Conservation (phyloP, 2,113 vertebrate species). For the Chlorodrepanis virens region DNA sequence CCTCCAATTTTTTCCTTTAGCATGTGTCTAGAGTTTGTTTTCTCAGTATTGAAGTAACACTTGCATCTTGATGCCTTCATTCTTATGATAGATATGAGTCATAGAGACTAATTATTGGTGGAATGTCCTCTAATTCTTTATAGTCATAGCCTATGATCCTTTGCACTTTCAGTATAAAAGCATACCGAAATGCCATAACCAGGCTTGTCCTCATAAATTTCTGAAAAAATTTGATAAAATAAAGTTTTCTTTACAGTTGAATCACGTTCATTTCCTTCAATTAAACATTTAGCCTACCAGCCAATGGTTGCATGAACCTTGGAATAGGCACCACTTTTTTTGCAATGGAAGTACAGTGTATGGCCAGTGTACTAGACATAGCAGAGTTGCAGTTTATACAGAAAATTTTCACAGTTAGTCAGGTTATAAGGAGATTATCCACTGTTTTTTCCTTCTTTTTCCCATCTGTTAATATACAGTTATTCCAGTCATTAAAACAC, state of each 20-base stretch:
- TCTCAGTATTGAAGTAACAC: not conserved
- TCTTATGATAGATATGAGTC: not conserved
- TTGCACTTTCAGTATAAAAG: not conserved
- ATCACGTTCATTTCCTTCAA: not conserved
- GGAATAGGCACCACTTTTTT: not conserved
- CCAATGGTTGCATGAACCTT: not conserved
- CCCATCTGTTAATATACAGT: not conserved
- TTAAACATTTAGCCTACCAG: not conserved
- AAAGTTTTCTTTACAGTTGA: not conserved
- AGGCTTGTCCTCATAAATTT: not conserved
- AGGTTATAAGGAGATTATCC: not conserved
- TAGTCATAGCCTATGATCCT: fast-evolving
- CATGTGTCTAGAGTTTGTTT: not conserved
- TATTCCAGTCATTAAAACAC: not conserved
- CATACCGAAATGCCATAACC: not conserved
- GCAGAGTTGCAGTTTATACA: not conserved
- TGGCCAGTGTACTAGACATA: not conserved
- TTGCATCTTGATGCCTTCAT: not conserved
- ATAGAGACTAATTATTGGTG: not conserved
- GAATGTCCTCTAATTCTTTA: not conserved
- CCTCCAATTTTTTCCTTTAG: not conserved
- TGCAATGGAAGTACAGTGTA: not conserved
- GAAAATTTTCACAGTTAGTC: not conserved
- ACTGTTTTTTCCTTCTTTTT: not conserved
- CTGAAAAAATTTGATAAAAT: not conserved